phyloP scores from a whole-genome alignment of 1,140 invertebrate species.

The Eueides isabella region DNA sequence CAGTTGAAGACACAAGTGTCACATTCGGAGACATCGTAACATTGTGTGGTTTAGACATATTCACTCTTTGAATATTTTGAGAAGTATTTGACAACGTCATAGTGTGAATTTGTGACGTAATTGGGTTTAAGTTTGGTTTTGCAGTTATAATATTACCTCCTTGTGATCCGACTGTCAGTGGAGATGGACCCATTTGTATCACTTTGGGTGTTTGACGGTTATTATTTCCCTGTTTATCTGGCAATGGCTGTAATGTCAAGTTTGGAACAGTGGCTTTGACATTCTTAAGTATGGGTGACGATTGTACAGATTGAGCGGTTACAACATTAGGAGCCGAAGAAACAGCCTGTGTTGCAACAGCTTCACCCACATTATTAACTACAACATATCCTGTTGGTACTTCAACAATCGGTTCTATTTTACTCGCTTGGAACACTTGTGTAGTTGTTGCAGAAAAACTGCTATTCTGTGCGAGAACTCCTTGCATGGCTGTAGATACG shows the following conservation, averaged over 20 bases:
- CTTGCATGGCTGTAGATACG: conserved; percentile 88
- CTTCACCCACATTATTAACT: conserved; percentile 84
- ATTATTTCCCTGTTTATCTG: conserved; percentile 70
- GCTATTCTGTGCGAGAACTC: conserved; percentile 88
- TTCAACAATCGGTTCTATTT: conserved; percentile 90
- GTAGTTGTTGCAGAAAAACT: conserved; percentile 91
- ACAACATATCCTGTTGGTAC: conserved; percentile 87
- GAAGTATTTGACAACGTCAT: conserved; percentile 66
- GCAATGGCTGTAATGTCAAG: conserved; percentile 77
- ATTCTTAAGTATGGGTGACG: conserved; percentile 69
- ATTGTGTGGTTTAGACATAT: conserved; percentile 65
- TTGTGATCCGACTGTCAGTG: conserved; percentile 60
- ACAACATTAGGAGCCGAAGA: conserved; percentile 70
- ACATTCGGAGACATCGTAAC: conserved; percentile 72
- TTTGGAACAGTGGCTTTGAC: conserved; percentile 75
- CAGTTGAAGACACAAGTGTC: conserved; percentile 70
- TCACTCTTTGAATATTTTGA: conserved; percentile 62
- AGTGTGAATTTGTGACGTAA: conserved; percentile 75
- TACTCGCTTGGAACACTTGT: conserved; percentile 91
- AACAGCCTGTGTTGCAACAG: conserved; percentile 59
- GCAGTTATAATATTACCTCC: conserved; percentile 59
- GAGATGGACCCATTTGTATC: conserved; percentile 68
- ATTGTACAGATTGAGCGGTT: conserved; percentile 69
- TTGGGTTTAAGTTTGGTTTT: conserved; percentile 69
- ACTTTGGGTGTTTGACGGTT: conserved; percentile 74